A percentile compares a stretch with the other conserved stretches of the same genome.
These are phyloP conservation scores for Pteropus rufus DNA, from an alignment of 2,797 vertebrate genomes.

Conservation along the genomic window DNA sequence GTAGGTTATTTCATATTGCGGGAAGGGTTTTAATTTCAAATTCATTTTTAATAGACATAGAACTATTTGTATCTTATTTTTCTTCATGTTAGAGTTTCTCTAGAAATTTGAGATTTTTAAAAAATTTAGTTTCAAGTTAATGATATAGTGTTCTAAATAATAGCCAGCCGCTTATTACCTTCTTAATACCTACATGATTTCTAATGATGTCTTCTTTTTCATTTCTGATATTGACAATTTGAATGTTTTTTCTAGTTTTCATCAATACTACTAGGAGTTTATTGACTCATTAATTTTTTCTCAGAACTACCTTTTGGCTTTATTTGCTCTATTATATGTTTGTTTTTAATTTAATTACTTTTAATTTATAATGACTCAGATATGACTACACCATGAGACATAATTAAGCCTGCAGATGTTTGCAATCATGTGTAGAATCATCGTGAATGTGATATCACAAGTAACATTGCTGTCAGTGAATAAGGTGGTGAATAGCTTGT, in stretches of 20 bases:
- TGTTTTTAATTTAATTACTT: background rate
- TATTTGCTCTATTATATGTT: background rate
- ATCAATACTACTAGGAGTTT: background rate
- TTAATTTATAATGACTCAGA: background rate
- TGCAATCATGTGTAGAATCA: background rate
- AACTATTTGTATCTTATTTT: background rate
- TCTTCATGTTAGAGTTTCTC: background rate
- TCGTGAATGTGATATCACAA: background rate
- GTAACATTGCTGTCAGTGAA: background rate
- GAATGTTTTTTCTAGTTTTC: background rate
- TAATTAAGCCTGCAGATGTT: background rate
- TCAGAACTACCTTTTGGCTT: background rate
- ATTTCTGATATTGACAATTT: background rate
- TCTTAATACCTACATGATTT: background rate
- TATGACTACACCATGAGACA: background rate
- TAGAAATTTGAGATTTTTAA: background rate
- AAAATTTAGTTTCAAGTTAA: background rate
- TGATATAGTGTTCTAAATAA: background rate
- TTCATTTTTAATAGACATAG: background rate
- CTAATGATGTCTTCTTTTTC: background rate
- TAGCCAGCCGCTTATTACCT: background rate
- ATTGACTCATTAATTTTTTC: background rate
- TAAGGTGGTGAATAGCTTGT: background rate
- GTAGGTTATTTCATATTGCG: background rate
- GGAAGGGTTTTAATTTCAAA: constrained; percentile 6